Conservation (phyloP, 2,888 invertebrate genomes). For the Latrodectus elegans region DNA sequence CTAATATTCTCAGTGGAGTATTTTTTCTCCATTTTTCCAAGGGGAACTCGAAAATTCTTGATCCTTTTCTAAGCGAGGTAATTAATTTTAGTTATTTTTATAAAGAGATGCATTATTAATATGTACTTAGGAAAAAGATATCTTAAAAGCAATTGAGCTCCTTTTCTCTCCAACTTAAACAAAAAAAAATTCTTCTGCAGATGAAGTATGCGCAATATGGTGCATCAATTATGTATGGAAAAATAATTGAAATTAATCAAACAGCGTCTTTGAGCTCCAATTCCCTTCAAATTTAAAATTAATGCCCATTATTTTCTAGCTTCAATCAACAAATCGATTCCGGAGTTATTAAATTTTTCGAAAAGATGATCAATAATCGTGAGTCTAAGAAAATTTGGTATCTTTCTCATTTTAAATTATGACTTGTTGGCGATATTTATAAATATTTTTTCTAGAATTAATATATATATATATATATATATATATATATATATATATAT, state of each 20-base stretch:
- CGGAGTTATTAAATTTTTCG: too few species aligned
- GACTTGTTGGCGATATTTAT: too few species aligned
- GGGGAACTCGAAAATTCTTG: neutral
- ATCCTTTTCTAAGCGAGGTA: slow-evolving; percentile 2
- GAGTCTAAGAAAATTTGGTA: too few species aligned
- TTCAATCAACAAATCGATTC: too few species aligned
- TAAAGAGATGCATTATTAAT: slow-evolving; percentile 1
- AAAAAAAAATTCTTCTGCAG: neutral
- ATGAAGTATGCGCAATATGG: neutral
- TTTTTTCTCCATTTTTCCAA: neutral
- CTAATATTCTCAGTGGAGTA: neutral
- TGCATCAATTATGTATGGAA: neutral
- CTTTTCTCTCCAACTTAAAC: neutral
- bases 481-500: too few species aligned
- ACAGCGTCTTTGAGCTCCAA: neutral
- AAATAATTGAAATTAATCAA: slow-evolving; percentile 5
- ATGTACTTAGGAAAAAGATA: neutral
- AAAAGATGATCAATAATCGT: too few species aligned
- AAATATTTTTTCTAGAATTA: too few species aligned
- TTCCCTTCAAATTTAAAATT: too few species aligned
- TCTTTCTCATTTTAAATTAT: too few species aligned
- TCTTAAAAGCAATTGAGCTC: slow-evolving; percentile 2
- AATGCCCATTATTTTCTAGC: too few species aligned
- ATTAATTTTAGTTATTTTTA: slow-evolving; percentile 5
- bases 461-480: too few species aligned